Conservation (phyloP, 2,888 invertebrate species). For the Cinara cedri region DNA sequence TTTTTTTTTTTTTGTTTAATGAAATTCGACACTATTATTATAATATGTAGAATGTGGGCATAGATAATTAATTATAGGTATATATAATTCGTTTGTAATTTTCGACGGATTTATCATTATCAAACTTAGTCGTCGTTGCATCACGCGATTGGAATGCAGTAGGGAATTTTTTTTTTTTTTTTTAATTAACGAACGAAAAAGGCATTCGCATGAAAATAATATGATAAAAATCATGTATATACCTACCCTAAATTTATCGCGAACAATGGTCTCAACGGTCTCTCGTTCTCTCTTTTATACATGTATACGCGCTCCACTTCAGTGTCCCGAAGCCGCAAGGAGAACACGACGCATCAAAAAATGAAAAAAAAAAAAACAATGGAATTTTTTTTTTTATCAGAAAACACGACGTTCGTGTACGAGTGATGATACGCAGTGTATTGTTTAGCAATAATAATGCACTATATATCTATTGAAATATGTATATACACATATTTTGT, state of each 20-base stretch:
- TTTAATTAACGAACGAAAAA: conserved; percentile 15
- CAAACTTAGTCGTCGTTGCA: too few relatives aligned
- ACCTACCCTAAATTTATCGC: not conserved
- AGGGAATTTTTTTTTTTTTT: not conserved
- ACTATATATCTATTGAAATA: not conserved
- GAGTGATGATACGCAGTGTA: not conserved
- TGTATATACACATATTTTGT: not conserved
- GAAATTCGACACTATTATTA: not conserved
- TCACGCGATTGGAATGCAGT: too few relatives aligned
- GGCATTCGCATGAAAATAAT: not conserved
- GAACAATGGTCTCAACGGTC: too few relatives aligned
- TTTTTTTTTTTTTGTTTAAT: not conserved
- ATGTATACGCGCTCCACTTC: too few relatives aligned
- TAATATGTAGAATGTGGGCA: too few relatives aligned
- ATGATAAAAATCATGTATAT: not conserved
- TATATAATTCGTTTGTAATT: not conserved
- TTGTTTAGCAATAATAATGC: not conserved
- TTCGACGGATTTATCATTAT: too few relatives aligned
- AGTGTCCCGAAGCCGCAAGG: not conserved
- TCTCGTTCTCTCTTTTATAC: too few relatives aligned
- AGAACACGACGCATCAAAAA: not conserved
- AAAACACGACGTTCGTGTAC: not conserved
- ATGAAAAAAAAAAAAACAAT: not conserved
- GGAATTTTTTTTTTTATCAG: not conserved
- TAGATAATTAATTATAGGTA: too few relatives aligned